Evolutionary conservation across 2,113 vertebrate species (phyloP).

Genomic region (Colossoma macropomum): DNA sequence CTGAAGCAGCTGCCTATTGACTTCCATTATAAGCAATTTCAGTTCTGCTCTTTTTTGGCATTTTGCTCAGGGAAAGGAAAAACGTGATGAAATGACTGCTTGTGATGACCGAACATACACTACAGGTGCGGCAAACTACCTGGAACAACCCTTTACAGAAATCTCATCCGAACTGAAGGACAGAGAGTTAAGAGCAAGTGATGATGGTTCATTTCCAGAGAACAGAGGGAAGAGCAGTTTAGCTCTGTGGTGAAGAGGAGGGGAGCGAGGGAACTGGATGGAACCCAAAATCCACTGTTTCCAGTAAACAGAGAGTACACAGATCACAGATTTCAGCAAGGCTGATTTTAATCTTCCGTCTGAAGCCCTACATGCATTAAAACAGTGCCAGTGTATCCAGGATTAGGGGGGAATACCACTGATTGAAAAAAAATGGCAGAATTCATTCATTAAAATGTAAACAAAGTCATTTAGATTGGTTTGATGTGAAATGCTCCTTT

Average conservation of each 20-base stretch:
- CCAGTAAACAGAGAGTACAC: constrained; percentile 60
- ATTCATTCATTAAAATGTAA: no score
- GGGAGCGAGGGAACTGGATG: constrained; percentile 49
- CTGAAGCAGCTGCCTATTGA: not conserved
- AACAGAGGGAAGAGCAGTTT: constrained; percentile 51
- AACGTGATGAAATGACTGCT: no score
- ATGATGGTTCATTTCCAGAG: not conserved
- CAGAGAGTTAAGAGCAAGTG: constrained; percentile 38
- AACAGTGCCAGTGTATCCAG: not conserved
- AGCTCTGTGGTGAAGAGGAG: constrained; percentile 52
- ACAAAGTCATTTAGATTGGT: no score
- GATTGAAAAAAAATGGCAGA: no score
- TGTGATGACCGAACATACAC: no score
- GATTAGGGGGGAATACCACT: no score
- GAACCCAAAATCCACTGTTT: constrained; percentile 66
- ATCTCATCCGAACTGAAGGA: not conserved
- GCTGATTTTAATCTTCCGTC: not conserved
- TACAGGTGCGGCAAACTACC: no score
- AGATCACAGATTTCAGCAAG: not conserved
- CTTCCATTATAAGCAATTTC: not conserved
- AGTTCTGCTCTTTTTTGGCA: not conserved
- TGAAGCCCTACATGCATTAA: not conserved
- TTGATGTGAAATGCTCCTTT: no score
- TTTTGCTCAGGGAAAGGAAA: no score
- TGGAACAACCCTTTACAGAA: not conserved